Evolutionary conservation across 30 jellyfish, hydroid and myxozoan genomes (phyloP), one percentile per base, ranked within the genome.

Genomic region (Aurelia coerulea): DNA sequence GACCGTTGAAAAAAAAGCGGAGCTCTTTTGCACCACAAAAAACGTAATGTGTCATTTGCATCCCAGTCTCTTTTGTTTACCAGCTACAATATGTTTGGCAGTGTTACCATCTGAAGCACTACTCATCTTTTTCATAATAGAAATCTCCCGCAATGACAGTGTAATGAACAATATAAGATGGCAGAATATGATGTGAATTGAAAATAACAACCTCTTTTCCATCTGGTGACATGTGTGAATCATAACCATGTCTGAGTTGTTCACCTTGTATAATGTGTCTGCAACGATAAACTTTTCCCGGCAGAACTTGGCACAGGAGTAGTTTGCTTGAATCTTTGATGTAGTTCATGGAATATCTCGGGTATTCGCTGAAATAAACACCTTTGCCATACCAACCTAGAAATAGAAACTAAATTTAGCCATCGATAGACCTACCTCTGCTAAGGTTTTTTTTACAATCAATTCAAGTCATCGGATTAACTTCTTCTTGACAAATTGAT

Each of bases 341-440:
- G 90, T 89, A 89, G 42, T 75, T 76, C 97, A 89, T 89, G 0
- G 92, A 71, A 73, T 89, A 89, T 66, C 85, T 56, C 31, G 97
- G 97, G 87, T 89, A 89, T 65, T 89, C 97, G 37, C 97, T 89
- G 89, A 89, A 89, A 46, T 89, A 89, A 15, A 89, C 97, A 54
- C 97, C 97, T 82, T 59, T 63, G 11, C 97, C 97, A 52, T 80
- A 89, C 92, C 92, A 80, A 18, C 97, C 97, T 89, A 54, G 65
- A 23, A 88, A 49, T 46, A 46, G 6, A 46, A 46, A 14, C 12
- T 4, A 46, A 46, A 46, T 46, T 46, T 46, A 46, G 56, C 56
- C 56, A 14, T 7, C 12, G 56, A 46, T 5, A 46, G 56, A 46
- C 56, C 56, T 6, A 6, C 13, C 13, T 7, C 15, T 0, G 14